phyloP scores from a whole-genome alignment of 2,888 invertebrate genomes.

The Lacanobia wlatinum region DNA sequence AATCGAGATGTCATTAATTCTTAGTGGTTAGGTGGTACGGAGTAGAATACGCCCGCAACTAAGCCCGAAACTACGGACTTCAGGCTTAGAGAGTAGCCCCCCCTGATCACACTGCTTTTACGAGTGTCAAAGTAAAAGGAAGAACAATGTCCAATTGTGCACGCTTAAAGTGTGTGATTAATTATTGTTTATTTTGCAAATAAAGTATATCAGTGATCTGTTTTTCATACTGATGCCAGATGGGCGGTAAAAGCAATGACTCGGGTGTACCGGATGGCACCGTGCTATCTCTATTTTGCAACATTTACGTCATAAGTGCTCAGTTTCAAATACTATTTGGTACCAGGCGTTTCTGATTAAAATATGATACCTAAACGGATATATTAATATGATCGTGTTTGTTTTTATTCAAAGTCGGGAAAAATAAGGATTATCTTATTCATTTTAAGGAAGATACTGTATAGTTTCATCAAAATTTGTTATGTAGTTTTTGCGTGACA shows the following conservation, averaged over 20 bases:
- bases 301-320: constrained; percentile 36
- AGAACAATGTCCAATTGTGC: no score
- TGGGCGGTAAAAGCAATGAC: constrained; percentile 33
- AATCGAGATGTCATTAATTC: no score
- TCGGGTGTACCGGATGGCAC: constrained; percentile 30
- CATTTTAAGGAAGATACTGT: no score
- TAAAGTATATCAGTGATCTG: constrained; percentile 38
- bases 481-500: no score
- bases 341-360: background rate
- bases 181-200: constrained; percentile 1
- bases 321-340: constrained; percentile 3
- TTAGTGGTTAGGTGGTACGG: no score
- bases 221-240: constrained; percentile 53
- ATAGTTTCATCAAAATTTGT: no score
- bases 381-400: background rate
- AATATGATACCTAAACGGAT: background rate
- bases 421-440: no score
- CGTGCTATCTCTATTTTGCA: constrained; percentile 21
- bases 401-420: background rate
- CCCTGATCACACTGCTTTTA: no score
- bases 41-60: no score
- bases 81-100: no score
- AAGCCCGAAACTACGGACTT: no score
- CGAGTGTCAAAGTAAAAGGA: no score
- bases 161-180: background rate